phyloP scores from a whole-genome alignment of 2,797 vertebrate species.

The Coregonus suidteri region DNA sequence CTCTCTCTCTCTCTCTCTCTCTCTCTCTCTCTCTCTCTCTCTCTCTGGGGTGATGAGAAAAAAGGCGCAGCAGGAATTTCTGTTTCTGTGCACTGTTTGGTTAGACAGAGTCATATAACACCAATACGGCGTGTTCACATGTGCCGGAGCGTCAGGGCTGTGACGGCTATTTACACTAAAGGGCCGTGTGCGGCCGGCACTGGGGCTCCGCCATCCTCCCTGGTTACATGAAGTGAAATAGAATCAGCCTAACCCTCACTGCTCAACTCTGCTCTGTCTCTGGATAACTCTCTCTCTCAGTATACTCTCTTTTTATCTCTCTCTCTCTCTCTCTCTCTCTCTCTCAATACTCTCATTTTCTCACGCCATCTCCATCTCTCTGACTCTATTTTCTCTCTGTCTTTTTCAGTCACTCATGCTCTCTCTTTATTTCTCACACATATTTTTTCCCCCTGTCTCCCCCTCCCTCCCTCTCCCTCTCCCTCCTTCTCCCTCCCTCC shows the following conservation, averaged over 20 bases:
- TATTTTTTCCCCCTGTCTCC: conserved; percentile 6
- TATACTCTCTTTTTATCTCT: conserved; percentile 1
- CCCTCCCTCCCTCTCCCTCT: not conserved
- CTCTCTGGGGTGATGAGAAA: conserved; percentile 63
- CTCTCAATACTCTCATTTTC: conserved; percentile 15
- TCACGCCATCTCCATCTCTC: conserved; percentile 25
- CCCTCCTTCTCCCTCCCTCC: conserved; percentile 3
- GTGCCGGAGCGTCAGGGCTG: conserved; percentile 57
- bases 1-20: not conserved
- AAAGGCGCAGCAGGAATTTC: conserved; percentile 59
- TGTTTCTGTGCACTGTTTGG: conserved; percentile 72
- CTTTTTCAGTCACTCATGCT: not conserved
- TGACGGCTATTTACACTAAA: conserved; percentile 75
- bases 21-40: not conserved
- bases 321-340: conserved; percentile 33
- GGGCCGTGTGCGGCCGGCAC: conserved; percentile 62
- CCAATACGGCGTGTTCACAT: conserved; percentile 62
- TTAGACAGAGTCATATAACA: conserved; percentile 78
- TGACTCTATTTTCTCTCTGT: conserved; percentile 13
- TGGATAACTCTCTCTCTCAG: conserved; percentile 4
- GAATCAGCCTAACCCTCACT: conserved; percentile 58
- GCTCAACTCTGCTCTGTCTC: conserved; percentile 43
- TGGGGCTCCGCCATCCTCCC: conserved; percentile 63
- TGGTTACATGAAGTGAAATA: conserved; percentile 75
- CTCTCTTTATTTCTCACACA: conserved; percentile 2